phyloP scores from a whole-genome alignment of 2,797 vertebrate genomes.

The Apogon talboti region DNA sequence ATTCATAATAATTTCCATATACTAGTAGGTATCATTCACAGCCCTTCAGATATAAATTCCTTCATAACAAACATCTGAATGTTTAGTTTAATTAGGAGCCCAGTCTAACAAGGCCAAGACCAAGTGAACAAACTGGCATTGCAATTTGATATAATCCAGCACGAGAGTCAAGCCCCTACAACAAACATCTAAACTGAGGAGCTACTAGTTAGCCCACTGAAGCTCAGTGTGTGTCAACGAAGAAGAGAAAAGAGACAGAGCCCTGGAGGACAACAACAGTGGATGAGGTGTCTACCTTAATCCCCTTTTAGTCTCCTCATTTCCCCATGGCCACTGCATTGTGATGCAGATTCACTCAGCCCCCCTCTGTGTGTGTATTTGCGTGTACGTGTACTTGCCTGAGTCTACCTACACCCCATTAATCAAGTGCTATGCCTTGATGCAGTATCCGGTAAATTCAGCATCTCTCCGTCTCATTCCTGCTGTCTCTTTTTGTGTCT shows the following conservation, averaged over 20 bases:
- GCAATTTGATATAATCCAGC: constrained; percentile 8
- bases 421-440: constrained; percentile 74
- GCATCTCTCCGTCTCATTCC: constrained; percentile 54
- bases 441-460: constrained; percentile 73
- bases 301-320: constrained; percentile 70
- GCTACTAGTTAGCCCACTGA: constrained; percentile 18
- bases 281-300: constrained; percentile 74
- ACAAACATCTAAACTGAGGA: constrained; percentile 3
- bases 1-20: no score
- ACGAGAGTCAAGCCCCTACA: constrained; percentile 21
- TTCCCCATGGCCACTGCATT: constrained; percentile 73
- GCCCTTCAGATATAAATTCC: no score
- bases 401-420: constrained; percentile 60
- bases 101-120: constrained; percentile 11
- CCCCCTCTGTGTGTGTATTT: constrained; percentile 28
- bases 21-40: no score
- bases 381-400: constrained; percentile 10
- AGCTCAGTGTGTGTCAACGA: constrained; percentile 11
- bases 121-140: not conserved
- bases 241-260: constrained; percentile 26
- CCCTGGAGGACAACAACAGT: constrained; percentile 58
- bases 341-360: constrained; percentile 79
- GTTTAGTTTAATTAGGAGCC: no score
- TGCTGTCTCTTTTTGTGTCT: constrained; percentile 11
- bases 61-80: no score